Base-by-base conservation (phyloP, 1,140 invertebrate genomes). In the Drosophila pruinosa region DNA sequence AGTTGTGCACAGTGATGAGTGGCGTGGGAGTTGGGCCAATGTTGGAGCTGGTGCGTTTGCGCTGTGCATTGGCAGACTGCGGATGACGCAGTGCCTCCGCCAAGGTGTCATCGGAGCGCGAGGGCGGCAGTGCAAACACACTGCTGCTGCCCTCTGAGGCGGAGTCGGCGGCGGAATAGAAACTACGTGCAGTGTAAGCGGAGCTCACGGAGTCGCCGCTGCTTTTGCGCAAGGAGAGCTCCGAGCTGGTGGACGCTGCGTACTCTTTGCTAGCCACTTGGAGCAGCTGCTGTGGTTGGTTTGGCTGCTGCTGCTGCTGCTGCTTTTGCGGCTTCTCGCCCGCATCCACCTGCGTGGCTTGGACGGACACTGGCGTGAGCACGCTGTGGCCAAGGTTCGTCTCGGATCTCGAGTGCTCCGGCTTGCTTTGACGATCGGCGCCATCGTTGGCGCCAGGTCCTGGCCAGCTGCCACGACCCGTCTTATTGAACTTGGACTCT, bases 391-490 rank as follows among this genome's bases (percentile, higher is more conserved):
- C 94, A 3, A 97, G 82, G 65, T 97, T 95, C 88, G 97, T 96
- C 74, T 97, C 96, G 19, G 96, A 96, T 80, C 96, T 96, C 43
- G 96, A 96, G 71, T 96, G 95, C 80, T 97, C 96, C 0, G 94
- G 62, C 36, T 88, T 78, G 14, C 10, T 14, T 17, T 81, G 73
- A 77, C 89, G 15, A 1, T 43, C 91, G 4, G 92, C 92, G n/a
- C 50, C 62, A n/a, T 88, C 83, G 10, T 54, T 78, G 0, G 94
- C 93, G n/a, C 94, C 95, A 0, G 96, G 96, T 0, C 96, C 96
- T 0, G 96, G 96, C 96, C 96, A 97, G 26, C 95, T 96, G 2
- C 96, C 96, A 31, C 96, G 92, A 0, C 95, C 95, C 1, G 94
- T 94, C 91, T 97, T 97, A 0, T 94, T 94, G 4, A 95, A 93